Evolutionary conservation across 2,888 invertebrate genomes (phyloP).

Genomic region (Xestobium rufovillosum): DNA sequence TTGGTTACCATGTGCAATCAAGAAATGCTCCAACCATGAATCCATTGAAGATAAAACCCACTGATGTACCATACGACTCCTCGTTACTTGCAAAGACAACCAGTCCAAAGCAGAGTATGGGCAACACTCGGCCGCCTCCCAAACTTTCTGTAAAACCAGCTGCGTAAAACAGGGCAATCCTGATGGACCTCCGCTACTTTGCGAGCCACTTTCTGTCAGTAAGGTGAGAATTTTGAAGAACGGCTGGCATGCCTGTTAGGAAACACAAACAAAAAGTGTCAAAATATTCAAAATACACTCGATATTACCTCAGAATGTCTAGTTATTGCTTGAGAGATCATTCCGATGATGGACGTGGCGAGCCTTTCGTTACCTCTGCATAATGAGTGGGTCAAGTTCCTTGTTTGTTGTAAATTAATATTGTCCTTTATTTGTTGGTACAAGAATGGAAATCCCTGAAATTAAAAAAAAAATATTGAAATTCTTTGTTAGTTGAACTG

Average conservation of each 20-base stretch:
- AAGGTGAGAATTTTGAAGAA: slow-evolving; percentile 88
- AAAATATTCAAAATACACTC: neutral
- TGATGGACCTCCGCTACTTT: slow-evolving; percentile 52
- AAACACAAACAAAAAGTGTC: slow-evolving; percentile 21
- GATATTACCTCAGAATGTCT: slow-evolving; percentile 77
- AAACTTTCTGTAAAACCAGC: slow-evolving; percentile 76
- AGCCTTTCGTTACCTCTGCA: slow-evolving; percentile 86
- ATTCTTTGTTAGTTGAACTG: neutral
- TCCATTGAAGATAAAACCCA: slow-evolving; percentile 91
- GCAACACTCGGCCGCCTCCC: slow-evolving; percentile 85
- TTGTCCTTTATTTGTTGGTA: slow-evolving; percentile 93
- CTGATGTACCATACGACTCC: slow-evolving; percentile 83
- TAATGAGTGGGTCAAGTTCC: slow-evolving; percentile 83
- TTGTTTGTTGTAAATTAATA: slow-evolving; percentile 84
- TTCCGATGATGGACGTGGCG: slow-evolving; percentile 80
- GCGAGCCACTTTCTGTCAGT: slow-evolving; percentile 63
- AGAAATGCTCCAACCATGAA: slow-evolving; percentile 83
- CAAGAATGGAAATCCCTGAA: slow-evolving; percentile 82
- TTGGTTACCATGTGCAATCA: slow-evolving; percentile 77
- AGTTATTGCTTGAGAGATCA: slow-evolving; percentile 85
- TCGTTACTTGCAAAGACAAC: slow-evolving; percentile 75
- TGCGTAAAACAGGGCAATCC: slow-evolving; percentile 89
- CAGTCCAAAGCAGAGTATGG: slow-evolving; percentile 90
- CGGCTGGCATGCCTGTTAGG: slow-evolving; percentile 67
- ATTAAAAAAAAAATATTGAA: slow-evolving; percentile 22